phyloP scores from a whole-genome alignment of 2,888 invertebrate species.

The Eutolmus rufibarbis region DNA sequence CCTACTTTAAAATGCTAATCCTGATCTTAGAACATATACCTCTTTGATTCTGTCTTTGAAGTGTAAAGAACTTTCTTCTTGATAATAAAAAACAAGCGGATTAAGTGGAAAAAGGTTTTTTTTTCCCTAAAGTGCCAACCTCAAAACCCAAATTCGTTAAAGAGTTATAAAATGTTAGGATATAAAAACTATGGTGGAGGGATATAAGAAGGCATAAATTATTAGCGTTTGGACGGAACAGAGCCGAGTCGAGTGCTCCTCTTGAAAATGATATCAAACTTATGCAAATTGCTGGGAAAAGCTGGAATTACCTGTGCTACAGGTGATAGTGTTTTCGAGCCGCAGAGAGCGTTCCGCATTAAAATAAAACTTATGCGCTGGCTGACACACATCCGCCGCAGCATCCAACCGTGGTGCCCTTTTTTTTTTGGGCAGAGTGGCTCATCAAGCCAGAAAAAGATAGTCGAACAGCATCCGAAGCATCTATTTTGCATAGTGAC shows the following conservation, averaged over 20 bases:
- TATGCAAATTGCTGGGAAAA: conserved; percentile 23
- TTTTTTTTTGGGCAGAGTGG: neutral
- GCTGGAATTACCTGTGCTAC: conserved; percentile 7
- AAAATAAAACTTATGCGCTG: conserved; percentile 17
- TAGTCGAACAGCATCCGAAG: conserved; percentile 2
- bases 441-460: neutral
- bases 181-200: neutral
- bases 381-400: conserved; percentile 7
- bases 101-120: neutral
- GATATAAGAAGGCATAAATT: neutral
- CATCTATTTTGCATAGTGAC: conserved; percentile 14
- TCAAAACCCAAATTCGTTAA: neutral
- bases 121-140: neutral
- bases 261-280: conserved; percentile 4
- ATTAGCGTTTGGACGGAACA: neutral
- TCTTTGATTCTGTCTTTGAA: neutral
- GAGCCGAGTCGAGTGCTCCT: neutral
- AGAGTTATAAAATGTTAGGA: neutral
- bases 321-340: conserved; percentile 4
- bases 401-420: neutral
- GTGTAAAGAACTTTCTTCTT: neutral
- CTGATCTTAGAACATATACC: neutral
- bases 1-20: neutral
- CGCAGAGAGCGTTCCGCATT: neutral
- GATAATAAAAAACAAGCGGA: neutral